These are phyloP conservation scores for Prochilodus magdalenae DNA, from an alignment of 2,113 vertebrate genomes.

Conservation along the genomic window DNA sequence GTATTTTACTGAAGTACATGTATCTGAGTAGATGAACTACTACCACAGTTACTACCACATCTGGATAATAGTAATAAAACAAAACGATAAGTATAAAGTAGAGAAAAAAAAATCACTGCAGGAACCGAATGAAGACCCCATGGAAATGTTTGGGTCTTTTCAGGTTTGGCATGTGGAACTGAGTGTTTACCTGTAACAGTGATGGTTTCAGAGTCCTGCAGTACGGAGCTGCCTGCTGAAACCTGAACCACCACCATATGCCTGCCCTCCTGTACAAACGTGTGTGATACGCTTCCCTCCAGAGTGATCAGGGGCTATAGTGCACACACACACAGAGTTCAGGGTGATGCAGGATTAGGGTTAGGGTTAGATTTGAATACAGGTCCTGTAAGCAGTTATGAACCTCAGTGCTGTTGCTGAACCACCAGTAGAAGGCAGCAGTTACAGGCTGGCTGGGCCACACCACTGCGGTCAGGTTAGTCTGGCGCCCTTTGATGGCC, in stretches of 20 bases:
- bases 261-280: slow-evolving; percentile 82
- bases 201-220: slow-evolving; percentile 90
- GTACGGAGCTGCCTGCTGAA: slow-evolving; percentile 84
- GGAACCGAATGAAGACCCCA: no score
- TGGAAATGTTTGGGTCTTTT: no score
- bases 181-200: slow-evolving; percentile 85
- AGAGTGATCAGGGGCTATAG: slow-evolving; percentile 91
- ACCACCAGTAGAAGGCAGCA: slow-evolving; percentile 96
- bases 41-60: no score
- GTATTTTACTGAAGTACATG: no score
- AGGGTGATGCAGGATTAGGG: neutral
- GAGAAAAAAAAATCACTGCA: no score
- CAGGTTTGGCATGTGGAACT: neutral
- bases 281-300: slow-evolving; percentile 89
- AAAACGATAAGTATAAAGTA: no score
- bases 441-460: slow-evolving; percentile 91
- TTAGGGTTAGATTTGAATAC: neutral
- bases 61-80: no score
- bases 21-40: no score
- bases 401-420: slow-evolving; percentile 95
- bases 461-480: slow-evolving; percentile 89
- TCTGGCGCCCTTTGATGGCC: slow-evolving; percentile 85
- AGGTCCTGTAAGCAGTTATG: neutral
- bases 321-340: slow-evolving; percentile 39
- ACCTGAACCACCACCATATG: slow-evolving; percentile 92